Percentiles rank a stretch among this genome's conserved stretches.
These are phyloP conservation scores for Bacillus rossius DNA, from an alignment of 1,140 invertebrate species.

Conservation along the genomic window DNA sequence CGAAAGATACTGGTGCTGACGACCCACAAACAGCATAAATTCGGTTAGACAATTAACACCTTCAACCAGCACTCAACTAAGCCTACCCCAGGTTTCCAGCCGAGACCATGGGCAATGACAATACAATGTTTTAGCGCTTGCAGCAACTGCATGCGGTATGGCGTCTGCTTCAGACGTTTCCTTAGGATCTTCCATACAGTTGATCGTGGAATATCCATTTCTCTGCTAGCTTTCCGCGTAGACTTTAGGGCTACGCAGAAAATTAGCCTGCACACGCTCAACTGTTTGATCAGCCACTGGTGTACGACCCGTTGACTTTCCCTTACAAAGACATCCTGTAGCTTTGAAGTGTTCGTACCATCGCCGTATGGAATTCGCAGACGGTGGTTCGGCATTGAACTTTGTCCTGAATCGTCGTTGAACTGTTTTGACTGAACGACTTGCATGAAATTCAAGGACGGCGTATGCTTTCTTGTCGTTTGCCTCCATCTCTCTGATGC, in stretches of 20 bases:
- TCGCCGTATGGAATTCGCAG: constrained; percentile 6
- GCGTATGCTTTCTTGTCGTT: constrained; percentile 9
- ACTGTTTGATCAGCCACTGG: constrained; percentile 8
- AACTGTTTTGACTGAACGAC: constrained; percentile 8
- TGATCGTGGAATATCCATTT: constrained; percentile 17
- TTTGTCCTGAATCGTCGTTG: constrained; percentile 5
- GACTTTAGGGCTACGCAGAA: constrained; percentile 16
- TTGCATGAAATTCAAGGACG: constrained; percentile 8
- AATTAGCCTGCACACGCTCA: constrained; percentile 13
- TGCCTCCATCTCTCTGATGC: constrained; percentile 7
- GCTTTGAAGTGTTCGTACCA: constrained; percentile 13
- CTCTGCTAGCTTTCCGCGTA: constrained; percentile 14
- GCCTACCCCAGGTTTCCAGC: no score
- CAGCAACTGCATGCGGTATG: constrained; percentile 9
- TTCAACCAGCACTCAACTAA: no score
- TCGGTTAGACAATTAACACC: no score
- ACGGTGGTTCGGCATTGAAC: constrained; percentile 10
- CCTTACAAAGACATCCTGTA: constrained; percentile 11
- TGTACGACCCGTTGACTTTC: constrained; percentile 4
- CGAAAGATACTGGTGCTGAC: no score
- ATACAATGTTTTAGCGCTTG: constrained; percentile 13
- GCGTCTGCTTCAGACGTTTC: constrained; percentile 11
- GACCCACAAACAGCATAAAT: no score
- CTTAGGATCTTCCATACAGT: constrained; percentile 18
- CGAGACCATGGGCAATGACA: no score